Evolutionary conservation across 1,140 invertebrate genomes (phyloP).

Genomic region (Drosophila prosaltans): DNA sequence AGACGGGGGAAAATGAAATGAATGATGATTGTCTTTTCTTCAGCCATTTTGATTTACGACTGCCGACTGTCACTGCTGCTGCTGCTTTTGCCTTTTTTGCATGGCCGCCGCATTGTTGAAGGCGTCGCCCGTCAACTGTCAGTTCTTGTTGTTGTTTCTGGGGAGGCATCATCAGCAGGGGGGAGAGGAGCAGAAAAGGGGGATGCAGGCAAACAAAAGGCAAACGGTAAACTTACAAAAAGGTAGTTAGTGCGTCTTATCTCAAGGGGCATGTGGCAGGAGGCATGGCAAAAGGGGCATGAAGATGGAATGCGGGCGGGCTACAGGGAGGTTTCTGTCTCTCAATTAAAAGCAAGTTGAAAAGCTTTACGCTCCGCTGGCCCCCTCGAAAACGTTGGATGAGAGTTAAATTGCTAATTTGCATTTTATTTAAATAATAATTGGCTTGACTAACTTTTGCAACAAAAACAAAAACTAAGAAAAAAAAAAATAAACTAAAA

Average conservation of each 20-base stretch:
- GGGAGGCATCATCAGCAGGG: conserved; percentile 53
- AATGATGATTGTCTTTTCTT: conserved; percentile 74
- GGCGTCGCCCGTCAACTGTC: conserved; percentile 67
- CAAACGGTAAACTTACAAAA: conserved; percentile 70
- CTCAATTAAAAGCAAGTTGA: conserved; percentile 59
- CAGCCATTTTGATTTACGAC: conserved; percentile 79
- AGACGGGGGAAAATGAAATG: conserved; percentile 50
- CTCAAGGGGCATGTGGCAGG: conserved; percentile 24
- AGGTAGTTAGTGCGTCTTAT: conserved; percentile 63
- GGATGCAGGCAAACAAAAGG: conserved; percentile 27
- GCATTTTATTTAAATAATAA: conserved; percentile 79
- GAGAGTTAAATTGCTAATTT: conserved; percentile 58
- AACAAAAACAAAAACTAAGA: neutral
- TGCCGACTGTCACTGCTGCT: conserved; percentile 32
- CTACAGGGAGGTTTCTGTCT: conserved; percentile 18
- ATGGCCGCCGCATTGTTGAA: conserved; percentile 49
- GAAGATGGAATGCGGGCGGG: neutral
- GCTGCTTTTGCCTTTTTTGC: conserved; percentile 12
- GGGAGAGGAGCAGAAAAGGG: neutral
- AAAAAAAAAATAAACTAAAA: neutral
- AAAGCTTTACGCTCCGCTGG: conserved; percentile 68
- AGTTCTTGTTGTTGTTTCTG: conserved; percentile 45
- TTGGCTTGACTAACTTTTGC: conserved; percentile 59
- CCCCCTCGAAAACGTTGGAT: conserved; percentile 30
- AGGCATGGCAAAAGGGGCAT: neutral